phyloP scores from a whole-genome alignment of 2,113 vertebrate genomes.

The Vimba vimba region DNA sequence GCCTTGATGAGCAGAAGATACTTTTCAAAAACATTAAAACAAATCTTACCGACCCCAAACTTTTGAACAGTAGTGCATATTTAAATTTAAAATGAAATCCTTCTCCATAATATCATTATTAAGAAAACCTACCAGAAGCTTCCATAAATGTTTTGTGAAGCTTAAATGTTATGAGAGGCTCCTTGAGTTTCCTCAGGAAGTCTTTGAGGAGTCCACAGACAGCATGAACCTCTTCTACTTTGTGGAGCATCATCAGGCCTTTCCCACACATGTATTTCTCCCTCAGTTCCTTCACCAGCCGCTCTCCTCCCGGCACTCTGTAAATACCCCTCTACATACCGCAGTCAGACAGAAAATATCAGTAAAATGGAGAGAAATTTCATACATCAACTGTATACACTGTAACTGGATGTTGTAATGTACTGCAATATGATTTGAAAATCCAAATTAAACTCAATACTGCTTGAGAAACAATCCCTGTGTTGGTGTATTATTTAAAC shows the following conservation, averaged over 20 bases:
- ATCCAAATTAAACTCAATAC: slow-evolving; percentile 13
- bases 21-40: too few species aligned
- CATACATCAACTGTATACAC: background rate
- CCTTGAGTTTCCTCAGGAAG: slow-evolving; percentile 82
- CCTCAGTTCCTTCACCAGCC: slow-evolving; percentile 80
- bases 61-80: background rate
- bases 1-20: background rate
- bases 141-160: slow-evolving; percentile 82
- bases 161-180: slow-evolving; percentile 84
- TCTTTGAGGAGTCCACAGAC: slow-evolving; percentile 87
- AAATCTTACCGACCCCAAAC: too few species aligned
- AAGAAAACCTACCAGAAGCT: slow-evolving; percentile 72
- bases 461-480: background rate
- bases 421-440: slow-evolving; percentile 6
- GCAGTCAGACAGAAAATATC: background rate
- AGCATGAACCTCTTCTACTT: slow-evolving; percentile 80
- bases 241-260: slow-evolving; percentile 57
- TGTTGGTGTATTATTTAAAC: slow-evolving; percentile 14
- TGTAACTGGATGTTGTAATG: background rate
- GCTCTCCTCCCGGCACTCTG: slow-evolving; percentile 78
- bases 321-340: slow-evolving; percentile 81
- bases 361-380: background rate
- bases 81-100: background rate
- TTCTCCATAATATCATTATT: background rate
- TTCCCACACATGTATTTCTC: slow-evolving; percentile 72